Percentiles rank a stretch among this genome's conserved stretches.
phyloP scores from a whole-genome alignment of 2,113 vertebrate genomes.

The Mesocricetus auratus region DNA sequence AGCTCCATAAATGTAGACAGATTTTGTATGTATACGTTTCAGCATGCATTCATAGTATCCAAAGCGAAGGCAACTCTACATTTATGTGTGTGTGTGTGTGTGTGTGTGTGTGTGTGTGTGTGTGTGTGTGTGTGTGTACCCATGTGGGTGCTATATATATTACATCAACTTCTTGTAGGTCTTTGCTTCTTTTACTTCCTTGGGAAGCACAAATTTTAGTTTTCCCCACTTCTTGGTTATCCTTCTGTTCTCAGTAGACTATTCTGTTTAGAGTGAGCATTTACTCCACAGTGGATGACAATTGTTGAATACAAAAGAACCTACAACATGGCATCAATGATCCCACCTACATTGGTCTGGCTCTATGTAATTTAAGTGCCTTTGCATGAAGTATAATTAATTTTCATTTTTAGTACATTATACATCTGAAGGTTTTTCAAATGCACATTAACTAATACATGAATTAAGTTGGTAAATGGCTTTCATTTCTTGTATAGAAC shows the following conservation, averaged over 20 bases:
- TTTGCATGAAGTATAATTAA: conserved; percentile 69
- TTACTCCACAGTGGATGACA: background rate
- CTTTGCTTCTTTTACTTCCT: background rate
- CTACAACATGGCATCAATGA: conserved; percentile 33
- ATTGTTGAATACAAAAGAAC: conserved; percentile 56
- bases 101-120: background rate
- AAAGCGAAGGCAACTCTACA: background rate
- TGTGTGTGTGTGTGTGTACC: background rate
- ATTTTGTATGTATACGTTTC: background rate
- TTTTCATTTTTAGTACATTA: conserved; percentile 63
- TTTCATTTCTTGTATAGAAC: conserved; percentile 44
- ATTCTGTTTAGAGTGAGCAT: conserved; percentile 51
- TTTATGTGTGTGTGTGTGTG: background rate
- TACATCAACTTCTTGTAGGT: background rate
- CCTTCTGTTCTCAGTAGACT: background rate
- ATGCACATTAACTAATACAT: conserved; percentile 50
- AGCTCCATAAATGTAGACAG: background rate
- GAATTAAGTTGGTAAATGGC: conserved; percentile 25
- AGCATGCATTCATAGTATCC: background rate
- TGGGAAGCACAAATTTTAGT: background rate
- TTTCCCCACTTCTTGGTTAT: background rate
- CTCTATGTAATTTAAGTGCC: conserved; percentile 68
- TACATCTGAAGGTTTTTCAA: conserved; percentile 54
- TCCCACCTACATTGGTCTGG: conserved; percentile 40
- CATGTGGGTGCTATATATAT: too few relatives aligned